Evolutionary conservation across 2,797 vertebrate species (phyloP).

Genomic region (Urophycis tenuis): DNA sequence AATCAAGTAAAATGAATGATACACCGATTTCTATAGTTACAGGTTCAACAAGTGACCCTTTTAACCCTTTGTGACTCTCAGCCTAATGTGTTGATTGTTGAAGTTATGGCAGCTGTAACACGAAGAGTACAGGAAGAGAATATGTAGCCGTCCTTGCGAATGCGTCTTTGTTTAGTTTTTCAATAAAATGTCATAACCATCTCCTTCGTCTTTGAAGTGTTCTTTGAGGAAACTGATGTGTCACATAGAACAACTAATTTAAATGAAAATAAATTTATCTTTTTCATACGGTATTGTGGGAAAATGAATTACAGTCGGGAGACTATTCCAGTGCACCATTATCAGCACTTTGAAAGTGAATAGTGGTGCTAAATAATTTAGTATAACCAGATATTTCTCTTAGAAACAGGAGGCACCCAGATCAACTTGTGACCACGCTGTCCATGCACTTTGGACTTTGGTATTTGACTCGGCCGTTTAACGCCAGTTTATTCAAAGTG

Average conservation of each 20-base stretch:
- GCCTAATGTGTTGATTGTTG: neutral
- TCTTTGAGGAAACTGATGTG: too few relatives aligned
- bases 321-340: neutral
- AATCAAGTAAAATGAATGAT: too few relatives aligned
- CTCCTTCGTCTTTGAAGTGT: neutral
- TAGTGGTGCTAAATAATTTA: neutral
- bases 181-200: neutral
- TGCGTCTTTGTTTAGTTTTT: neutral
- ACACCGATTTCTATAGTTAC: too few relatives aligned
- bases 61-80: neutral
- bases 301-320: neutral
- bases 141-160: neutral
- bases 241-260: too few relatives aligned
- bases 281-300: neutral
- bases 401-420: neutral
- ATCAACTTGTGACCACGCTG: too few relatives aligned
- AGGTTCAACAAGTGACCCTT: neutral
- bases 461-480: too few relatives aligned
- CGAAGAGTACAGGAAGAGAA: neutral
- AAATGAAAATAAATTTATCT: too few relatives aligned
- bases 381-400: neutral
- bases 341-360: neutral
- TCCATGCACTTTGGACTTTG: too few relatives aligned
- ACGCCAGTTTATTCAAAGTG: too few relatives aligned
- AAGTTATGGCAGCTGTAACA: neutral